These are phyloP conservation scores for Tamias sibiricus DNA, from an alignment of 2,113 vertebrate genomes.

Conservation along the genomic window DNA sequence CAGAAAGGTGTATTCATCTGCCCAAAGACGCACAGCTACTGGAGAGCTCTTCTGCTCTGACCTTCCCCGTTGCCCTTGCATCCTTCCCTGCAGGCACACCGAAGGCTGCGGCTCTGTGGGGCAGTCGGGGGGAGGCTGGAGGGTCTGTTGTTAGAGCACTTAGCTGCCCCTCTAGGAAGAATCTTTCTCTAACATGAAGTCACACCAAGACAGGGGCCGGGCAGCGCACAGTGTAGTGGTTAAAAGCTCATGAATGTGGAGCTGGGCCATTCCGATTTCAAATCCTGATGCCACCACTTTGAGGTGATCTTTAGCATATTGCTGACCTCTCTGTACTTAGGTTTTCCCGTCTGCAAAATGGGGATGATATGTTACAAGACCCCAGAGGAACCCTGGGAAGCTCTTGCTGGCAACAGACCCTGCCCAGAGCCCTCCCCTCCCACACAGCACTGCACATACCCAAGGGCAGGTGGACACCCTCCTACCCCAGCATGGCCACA, in stretches of 20 bases:
- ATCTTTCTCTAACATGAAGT: background rate
- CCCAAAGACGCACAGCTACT: background rate
- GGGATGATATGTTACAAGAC: background rate
- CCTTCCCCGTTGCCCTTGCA: rapidly evolving
- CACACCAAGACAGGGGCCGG: background rate
- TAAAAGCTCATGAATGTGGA: background rate
- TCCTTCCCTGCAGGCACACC: rapidly evolving
- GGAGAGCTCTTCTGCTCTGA: background rate
- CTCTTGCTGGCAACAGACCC: too few relatives aligned
- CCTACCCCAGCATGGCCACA: background rate
- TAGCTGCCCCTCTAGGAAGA: background rate
- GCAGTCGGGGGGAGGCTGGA: background rate
- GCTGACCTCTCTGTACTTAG: background rate
- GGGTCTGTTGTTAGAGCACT: background rate
- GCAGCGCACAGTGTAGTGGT: background rate
- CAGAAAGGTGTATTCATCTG: background rate
- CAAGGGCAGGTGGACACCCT: background rate
- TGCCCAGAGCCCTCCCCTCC: background rate
- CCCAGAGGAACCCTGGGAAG: background rate
- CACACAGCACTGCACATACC: rapidly evolving
- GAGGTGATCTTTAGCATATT: background rate
- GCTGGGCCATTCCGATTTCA: background rate
- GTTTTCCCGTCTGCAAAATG: background rate
- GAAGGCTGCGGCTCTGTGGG: too few relatives aligned
- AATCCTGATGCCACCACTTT: background rate